Evolutionary conservation across 2,888 invertebrate species (phyloP).

Genomic region (Rhagium mordax): DNA sequence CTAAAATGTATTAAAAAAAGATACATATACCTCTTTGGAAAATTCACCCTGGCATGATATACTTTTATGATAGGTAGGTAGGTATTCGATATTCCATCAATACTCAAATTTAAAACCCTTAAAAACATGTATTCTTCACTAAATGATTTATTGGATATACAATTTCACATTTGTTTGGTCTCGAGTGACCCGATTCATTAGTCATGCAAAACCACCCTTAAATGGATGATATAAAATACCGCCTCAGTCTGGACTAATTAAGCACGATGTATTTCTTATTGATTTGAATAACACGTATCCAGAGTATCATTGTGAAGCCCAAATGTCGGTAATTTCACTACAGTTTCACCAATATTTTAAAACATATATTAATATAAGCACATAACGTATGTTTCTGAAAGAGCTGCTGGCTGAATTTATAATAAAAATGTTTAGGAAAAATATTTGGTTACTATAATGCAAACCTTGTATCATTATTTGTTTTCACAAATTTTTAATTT

Average conservation of each 20-base stretch:
- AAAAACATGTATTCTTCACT: background rate
- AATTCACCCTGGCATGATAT: background rate
- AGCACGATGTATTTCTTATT: background rate
- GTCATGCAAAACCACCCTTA: background rate
- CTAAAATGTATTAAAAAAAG: background rate
- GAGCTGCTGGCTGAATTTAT: no score
- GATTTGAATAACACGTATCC: background rate
- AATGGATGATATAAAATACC: conserved; percentile 8
- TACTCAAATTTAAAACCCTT: background rate
- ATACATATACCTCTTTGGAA: background rate
- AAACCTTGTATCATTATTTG: no score
- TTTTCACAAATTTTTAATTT: no score
- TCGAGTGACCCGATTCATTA: conserved; percentile 6
- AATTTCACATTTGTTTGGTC: conserved; percentile 5
- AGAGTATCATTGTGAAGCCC: no score
- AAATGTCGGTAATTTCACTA: no score
- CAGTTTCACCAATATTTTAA: no score
- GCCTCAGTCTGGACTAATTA: background rate
- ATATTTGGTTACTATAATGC: no score
- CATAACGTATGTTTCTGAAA: no score
- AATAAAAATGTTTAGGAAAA: no score
- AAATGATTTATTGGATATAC: conserved; percentile 11
- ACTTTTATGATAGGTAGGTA: background rate
- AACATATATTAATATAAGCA: no score
- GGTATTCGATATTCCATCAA: background rate